These are phyloP conservation scores for Parasteatoda lunata DNA, from an alignment of 2,888 invertebrate genomes.

Conservation along the genomic window DNA sequence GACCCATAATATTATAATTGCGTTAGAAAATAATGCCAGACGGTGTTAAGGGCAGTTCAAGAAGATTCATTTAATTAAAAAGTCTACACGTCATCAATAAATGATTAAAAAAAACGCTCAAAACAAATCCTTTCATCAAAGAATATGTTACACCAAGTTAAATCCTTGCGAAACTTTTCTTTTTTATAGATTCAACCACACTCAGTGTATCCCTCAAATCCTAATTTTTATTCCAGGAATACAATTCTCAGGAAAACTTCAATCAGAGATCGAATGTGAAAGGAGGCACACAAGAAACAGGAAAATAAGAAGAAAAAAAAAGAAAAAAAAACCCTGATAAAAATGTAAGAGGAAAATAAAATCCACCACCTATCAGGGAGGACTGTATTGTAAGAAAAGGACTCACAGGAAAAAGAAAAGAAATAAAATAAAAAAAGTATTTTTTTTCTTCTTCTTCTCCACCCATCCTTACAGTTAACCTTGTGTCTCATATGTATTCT, in stretches of 20 bases:
- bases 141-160: constrained; percentile 15
- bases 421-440: too few species aligned
- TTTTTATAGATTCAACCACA: constrained; percentile 9
- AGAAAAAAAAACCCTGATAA: constrained; percentile 22
- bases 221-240: constrained; percentile 31
- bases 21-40: too few species aligned
- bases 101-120: not conserved
- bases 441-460: constrained; percentile 35
- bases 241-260: constrained; percentile 59
- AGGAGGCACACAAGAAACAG: not conserved
- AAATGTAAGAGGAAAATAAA: not conserved
- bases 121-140: constrained; percentile 12
- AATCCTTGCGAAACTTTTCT: constrained; percentile 24
- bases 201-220: constrained; percentile 36
- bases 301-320: constrained; percentile 8
- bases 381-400: constrained; percentile 45
- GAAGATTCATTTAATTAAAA: too few species aligned
- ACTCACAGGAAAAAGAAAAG: too few species aligned
- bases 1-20: too few species aligned
- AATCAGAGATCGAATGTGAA: constrained; percentile 35
- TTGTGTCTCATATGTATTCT: constrained; percentile 54
- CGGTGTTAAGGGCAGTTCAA: too few species aligned
- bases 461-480: constrained; percentile 9
- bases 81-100: too few species aligned
- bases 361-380: not conserved